Conservation (phyloP, 2,797 vertebrate genomes). For the Zalophus californianus region DNA sequence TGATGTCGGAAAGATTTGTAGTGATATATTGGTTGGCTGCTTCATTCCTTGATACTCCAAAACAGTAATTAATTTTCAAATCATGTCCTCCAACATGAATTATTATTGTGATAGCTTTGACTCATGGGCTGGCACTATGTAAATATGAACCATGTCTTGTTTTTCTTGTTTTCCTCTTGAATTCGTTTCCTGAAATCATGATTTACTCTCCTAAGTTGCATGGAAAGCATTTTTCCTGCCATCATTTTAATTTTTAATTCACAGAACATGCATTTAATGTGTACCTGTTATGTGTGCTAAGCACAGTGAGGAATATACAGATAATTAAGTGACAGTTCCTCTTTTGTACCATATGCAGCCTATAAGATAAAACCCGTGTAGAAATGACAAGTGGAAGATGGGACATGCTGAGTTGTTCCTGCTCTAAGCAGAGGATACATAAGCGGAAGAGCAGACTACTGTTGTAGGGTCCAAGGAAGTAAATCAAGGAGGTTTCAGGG, state of each 20-base stretch:
- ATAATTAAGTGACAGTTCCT: not conserved
- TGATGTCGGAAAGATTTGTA: not conserved
- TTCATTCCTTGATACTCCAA: slow-evolving; percentile 21
- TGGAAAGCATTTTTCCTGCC: not conserved
- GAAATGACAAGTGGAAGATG: not conserved
- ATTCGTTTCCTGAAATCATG: slow-evolving; percentile 46
- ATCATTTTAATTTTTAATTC: not conserved
- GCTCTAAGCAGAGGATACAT: not conserved
- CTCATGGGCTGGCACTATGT: not conserved
- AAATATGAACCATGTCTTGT: not conserved
- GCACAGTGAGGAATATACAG: not conserved
- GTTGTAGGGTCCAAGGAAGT: too few relatives aligned
- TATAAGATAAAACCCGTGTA: not conserved
- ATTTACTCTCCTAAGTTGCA: not conserved
- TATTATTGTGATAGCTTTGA: not conserved
- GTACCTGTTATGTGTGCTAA: not conserved
- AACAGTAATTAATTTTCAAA: slow-evolving; percentile 37
- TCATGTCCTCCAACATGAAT: not conserved
- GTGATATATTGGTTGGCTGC: not conserved
- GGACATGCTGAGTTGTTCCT: not conserved
- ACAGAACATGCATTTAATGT: not conserved
- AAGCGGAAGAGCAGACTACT: not conserved
- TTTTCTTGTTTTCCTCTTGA: slow-evolving; percentile 15
- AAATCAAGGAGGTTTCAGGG: not conserved
- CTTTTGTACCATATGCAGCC: not conserved